phyloP scores from a whole-genome alignment of 1,140 invertebrate species.

The Heliconius melpomene region DNA sequence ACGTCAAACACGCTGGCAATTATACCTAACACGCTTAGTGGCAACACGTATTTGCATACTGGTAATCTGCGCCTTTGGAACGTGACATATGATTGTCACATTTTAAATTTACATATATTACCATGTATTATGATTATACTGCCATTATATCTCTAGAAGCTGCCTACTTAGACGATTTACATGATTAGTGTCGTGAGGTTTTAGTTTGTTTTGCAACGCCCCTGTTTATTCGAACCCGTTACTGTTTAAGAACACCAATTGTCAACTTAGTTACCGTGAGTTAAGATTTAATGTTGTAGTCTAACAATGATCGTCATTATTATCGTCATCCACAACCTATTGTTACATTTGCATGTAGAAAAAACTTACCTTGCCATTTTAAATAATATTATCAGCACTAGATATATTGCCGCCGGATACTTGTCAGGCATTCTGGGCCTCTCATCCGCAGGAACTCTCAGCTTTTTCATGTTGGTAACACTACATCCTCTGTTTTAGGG shows the following conservation, averaged over 20 bases:
- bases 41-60: constrained; percentile 63
- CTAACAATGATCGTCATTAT: background rate
- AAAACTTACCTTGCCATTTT: constrained; percentile 69
- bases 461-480: constrained; percentile 75
- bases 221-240: constrained; percentile 48
- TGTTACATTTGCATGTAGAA: background rate
- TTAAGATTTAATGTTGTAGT: constrained; percentile 33
- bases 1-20: constrained; percentile 56
- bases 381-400: constrained; percentile 62
- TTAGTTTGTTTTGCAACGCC: constrained; percentile 56
- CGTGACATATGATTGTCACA: constrained; percentile 74
- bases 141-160: constrained; percentile 49
- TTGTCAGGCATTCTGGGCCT: constrained; percentile 65
- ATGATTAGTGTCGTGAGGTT: constrained; percentile 67
- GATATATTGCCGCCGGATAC: constrained; percentile 58
- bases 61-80: constrained; percentile 67
- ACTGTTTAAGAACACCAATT: constrained; percentile 38
- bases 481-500: constrained; percentile 59
- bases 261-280: constrained; percentile 37
- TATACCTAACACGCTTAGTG: constrained; percentile 65
- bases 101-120: constrained; percentile 79
- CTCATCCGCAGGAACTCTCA: constrained; percentile 45
- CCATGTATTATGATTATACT: constrained; percentile 56
- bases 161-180: constrained; percentile 64
- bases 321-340: background rate